Evolutionary conservation across 2,797 vertebrate genomes (phyloP), one percentile per base, ranked within the genome.

Genomic region (Thaleichthys pacificus): DNA sequence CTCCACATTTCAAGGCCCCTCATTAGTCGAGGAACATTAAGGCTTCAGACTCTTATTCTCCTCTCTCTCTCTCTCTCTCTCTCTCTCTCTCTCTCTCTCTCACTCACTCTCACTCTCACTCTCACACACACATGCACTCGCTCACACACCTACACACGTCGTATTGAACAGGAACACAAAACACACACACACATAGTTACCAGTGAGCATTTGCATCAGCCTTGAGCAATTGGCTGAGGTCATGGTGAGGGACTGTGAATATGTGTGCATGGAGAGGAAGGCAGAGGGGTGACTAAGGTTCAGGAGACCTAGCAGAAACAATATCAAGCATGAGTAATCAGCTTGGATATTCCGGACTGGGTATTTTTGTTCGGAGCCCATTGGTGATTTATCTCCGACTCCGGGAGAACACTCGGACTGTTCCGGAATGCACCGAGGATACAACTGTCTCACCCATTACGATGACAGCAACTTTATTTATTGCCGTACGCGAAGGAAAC

Each of bases 21-120:
- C 81, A 82, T 83, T 84, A 83, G 80, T 73, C 54, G 72, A 75
- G 72, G 77, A 77, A 81, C 79, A 86, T 82, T 51, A 51, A 51
- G 49, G 74, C 35, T 77, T 60, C 72, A 56, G 69, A 78, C 61
- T 71, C 77, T 68, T 49, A 68, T 69, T 69, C 28, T 74, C 17
- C 32, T 17, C n/a, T 35, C 6, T 63, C 57, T 54, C 7, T 35
- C 7, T 35, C 7, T 32, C 3, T 32, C 32, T 32, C 32, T 32
- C 6, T 32, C 4, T 32, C 32, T 32, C 4, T 32, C 4, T 32
- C 4, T 32, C 4, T 32, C 4, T 35, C 7, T 35, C 32, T 14
- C 49, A 3, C 49, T 14, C 49, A 3, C 49, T 14, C 49, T 14
- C 49, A 57, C 38, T 61, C 56, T 62, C 61, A 64, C 58, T 64